phyloP scores from a whole-genome alignment of 2,888 invertebrate genomes.

The Hydraecia micacea region DNA sequence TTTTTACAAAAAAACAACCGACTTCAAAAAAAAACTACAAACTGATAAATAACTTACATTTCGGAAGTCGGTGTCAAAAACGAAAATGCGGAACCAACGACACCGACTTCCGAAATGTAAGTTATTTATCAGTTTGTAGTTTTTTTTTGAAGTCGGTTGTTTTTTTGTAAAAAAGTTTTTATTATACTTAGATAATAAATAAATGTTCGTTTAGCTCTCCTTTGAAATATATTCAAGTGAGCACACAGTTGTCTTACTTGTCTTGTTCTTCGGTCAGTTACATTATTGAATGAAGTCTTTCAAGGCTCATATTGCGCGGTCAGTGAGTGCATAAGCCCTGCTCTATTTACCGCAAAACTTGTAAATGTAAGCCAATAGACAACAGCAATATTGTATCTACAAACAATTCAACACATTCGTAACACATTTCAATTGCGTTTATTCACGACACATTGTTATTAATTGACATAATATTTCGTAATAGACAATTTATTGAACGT shows the following conservation, averaged over 20 bases:
- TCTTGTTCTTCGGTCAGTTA: constrained; percentile 51
- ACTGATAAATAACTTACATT: no score
- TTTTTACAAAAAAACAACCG: no score
- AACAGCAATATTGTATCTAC: constrained; percentile 11
- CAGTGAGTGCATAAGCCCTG: constrained; percentile 66
- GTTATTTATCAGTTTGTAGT: no score
- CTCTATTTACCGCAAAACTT: constrained; percentile 70
- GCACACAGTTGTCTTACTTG: constrained; percentile 32
- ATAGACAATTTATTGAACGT: constrained; percentile 24
- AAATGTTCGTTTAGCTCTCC: not conserved
- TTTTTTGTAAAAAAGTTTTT: no score
- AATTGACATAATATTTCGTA: constrained; percentile 40
- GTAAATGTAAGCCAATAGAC: constrained; percentile 42
- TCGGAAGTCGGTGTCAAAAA: no score
- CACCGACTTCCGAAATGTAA: no score
- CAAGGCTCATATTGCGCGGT: constrained; percentile 76
- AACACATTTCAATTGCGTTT: constrained; percentile 13
- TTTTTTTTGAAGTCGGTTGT: no score
- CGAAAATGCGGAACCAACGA: no score
- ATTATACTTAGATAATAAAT: no score
- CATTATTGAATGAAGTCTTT: constrained; percentile 72
- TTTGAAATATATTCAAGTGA: constrained; percentile 4
- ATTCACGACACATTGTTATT: constrained; percentile 1
- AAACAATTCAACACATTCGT: constrained; percentile 2
- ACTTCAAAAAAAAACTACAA: no score